Conservation (phyloP, 2,113 vertebrate species). For the Podiceps cristatus region DNA sequence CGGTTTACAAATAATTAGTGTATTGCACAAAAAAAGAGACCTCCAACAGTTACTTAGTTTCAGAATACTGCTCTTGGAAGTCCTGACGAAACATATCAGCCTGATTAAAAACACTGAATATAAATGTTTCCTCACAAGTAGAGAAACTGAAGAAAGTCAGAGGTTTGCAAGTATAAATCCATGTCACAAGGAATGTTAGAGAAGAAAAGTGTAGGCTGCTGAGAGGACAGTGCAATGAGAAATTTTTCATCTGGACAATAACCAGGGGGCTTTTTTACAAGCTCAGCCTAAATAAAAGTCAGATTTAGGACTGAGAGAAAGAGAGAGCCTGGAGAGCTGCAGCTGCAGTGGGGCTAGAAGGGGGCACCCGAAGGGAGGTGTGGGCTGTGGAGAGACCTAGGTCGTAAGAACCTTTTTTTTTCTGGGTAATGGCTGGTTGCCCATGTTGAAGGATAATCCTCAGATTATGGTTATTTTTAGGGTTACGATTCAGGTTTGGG, state of each 20-base stretch:
- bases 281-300: neutral
- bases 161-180: neutral
- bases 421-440: neutral
- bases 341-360: neutral
- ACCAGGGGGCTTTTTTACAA: neutral
- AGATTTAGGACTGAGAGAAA: neutral
- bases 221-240: neutral
- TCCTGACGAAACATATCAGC: neutral
- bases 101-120: neutral
- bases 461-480: slow-evolving; percentile 42
- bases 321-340: neutral
- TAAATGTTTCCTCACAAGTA: neutral
- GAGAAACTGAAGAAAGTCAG: neutral
- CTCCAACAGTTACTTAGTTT: neutral
- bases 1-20: neutral
- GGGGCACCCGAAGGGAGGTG: neutral
- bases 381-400: neutral
- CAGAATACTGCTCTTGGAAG: neutral
- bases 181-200: neutral
- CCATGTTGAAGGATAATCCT: neutral
- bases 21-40: neutral
- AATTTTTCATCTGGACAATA: neutral
- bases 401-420: neutral
- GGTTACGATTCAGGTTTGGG: neutral
- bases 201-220: neutral